Percentiles rank a stretch among this genome's conserved stretches.
Evolutionary conservation across 2,797 vertebrate genomes (phyloP).

Genomic region (Clarias laeviceps): DNA sequence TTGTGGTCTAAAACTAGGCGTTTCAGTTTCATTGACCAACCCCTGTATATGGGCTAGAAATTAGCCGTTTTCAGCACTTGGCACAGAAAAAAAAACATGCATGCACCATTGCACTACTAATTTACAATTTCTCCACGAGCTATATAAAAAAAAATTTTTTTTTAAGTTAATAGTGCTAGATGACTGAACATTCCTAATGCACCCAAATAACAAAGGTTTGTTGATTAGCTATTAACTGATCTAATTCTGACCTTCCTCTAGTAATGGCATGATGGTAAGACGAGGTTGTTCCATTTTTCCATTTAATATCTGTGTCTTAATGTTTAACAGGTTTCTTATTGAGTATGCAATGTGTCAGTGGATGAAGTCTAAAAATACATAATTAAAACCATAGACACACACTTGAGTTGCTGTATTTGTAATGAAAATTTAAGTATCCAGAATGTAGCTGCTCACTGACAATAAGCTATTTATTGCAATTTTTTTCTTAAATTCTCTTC

Average conservation of each 20-base stretch:
- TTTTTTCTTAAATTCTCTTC: too few relatives aligned
- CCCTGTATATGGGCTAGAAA: too few relatives aligned
- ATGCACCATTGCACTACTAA: too few relatives aligned
- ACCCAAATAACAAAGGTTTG: not conserved
- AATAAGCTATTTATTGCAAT: too few relatives aligned
- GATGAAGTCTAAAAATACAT: not conserved
- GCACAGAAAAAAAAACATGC: too few relatives aligned
- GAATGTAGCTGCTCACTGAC: too few relatives aligned
- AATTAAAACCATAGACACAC: not conserved
- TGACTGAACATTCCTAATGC: not conserved
- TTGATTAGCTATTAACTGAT: not conserved
- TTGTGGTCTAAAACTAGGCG: too few relatives aligned
- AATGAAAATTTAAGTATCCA: not conserved
- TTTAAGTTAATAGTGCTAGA: not conserved
- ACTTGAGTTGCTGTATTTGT: not conserved
- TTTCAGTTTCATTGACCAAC: too few relatives aligned
- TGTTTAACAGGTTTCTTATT: not conserved
- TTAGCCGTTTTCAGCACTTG: too few relatives aligned
- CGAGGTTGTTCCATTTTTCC: not conserved
- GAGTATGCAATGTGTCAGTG: not conserved
- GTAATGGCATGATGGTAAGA: not conserved
- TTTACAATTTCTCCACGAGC: too few relatives aligned
- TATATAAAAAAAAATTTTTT: too few relatives aligned
- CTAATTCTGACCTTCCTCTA: not conserved
- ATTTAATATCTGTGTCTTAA: not conserved